Percentiles rank a stretch among this genome's conserved stretches.
Evolutionary conservation across 1,140 invertebrate species (phyloP).

Genomic region (Ceratosolen fusciceps): DNA sequence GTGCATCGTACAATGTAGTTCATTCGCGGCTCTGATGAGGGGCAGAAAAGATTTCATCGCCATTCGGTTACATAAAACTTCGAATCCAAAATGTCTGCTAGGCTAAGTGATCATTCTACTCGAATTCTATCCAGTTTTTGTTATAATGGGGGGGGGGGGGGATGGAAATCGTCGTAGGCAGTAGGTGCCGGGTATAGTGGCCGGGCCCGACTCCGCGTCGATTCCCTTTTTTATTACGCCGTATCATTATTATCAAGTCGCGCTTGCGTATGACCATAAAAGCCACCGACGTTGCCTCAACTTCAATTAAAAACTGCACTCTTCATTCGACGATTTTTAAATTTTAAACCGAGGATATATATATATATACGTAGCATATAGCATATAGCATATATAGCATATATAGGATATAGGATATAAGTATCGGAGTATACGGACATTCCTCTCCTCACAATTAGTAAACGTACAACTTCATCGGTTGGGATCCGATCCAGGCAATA

Average conservation of each 20-base stretch:
- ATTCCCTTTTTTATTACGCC: conserved; percentile 39
- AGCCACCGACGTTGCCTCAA: conserved; percentile 32
- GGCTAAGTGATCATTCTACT: conserved; percentile 30
- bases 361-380: no score
- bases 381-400: no score
- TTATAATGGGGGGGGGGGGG: no score
- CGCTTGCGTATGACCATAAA: conserved; percentile 31
- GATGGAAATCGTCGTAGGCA: no score
- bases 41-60: neutral
- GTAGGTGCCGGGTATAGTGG: neutral
- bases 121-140: conserved; percentile 11
- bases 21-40: no score
- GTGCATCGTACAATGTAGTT: neutral
- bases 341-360: conserved; percentile 16
- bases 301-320: conserved; percentile 33
- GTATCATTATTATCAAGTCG: conserved; percentile 33
- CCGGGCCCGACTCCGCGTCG: conserved; percentile 1
- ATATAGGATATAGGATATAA: no score
- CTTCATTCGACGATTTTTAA: conserved; percentile 13
- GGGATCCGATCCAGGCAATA: no score
- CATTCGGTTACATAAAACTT: conserved; percentile 25
- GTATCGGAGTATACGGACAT: no score
- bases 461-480: no score
- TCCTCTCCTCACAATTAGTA: no score
- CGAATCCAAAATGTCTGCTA: conserved; percentile 24